Conservation (phyloP, 2,797 vertebrate genomes). For the Hydrolagus colliei region DNA sequence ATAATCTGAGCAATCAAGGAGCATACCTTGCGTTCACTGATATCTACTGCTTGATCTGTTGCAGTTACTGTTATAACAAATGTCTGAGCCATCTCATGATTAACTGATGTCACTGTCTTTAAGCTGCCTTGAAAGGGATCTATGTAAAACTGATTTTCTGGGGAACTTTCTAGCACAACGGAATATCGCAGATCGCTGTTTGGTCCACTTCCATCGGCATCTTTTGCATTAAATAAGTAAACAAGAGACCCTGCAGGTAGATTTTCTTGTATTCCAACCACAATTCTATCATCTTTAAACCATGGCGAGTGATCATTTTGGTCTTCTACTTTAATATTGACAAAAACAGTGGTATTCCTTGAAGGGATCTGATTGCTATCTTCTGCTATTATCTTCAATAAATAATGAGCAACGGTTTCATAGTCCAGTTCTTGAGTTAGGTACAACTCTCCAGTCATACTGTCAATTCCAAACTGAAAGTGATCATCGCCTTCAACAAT, state of each 20-base stretch:
- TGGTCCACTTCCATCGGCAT: conserved; percentile 69
- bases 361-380: conserved; percentile 44
- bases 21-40: conserved; percentile 50
- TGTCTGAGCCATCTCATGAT: conserved; percentile 60
- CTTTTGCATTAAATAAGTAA: conserved; percentile 73
- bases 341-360: conserved; percentile 54
- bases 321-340: conserved; percentile 71
- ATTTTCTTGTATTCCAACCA: conserved; percentile 70
- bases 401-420: conserved; percentile 65
- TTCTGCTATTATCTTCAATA: conserved; percentile 60
- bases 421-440: conserved; percentile 78
- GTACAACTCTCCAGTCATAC: conserved; percentile 70
- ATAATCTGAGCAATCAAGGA: conserved; percentile 67
- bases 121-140: conserved; percentile 67
- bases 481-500: conserved; percentile 61
- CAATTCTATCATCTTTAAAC: conserved; percentile 69
- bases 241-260: conserved; percentile 60
- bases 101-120: conserved; percentile 60
- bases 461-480: conserved; percentile 67
- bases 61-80: conserved; percentile 69
- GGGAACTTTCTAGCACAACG: conserved; percentile 47
- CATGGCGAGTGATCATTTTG: conserved; percentile 74
- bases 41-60: conserved; percentile 61
- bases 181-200: conserved; percentile 75
- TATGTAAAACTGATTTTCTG: conserved; percentile 63